Base-by-base conservation (phyloP, 2,797 vertebrate species). In the Hydrophis major region DNA sequence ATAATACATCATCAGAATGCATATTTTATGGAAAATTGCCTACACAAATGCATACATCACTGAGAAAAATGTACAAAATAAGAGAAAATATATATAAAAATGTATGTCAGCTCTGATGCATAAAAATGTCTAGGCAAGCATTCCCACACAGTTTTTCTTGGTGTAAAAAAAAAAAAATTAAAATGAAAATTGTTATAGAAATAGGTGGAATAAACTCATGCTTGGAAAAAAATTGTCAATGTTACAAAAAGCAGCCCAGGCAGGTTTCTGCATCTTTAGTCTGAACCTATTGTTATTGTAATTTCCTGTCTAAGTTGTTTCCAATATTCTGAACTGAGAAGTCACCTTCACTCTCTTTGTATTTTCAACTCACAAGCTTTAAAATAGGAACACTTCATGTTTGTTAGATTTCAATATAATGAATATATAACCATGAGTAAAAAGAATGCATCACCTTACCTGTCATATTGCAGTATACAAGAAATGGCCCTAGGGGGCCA, bases 391-490 rank as follows among this genome's bases (percentile, higher is more conserved):
- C 90, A 37, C 20, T 95, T 95, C 83, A 93, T 89, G 83, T 56
- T 93, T 92, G 89, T 60, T 53, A 11, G 86, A 89, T 90, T 95
- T 96, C 89, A 94, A 57, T 93, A 57, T 88, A 95, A 95, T 90
- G 55, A 95, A 63, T 78, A 94, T 87, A 93, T 87, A 95, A 57
- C 28, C 90, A 47, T 37, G 92, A 95, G 86, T 93, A 94, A 95
- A 94, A 50, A 53, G 95, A 96, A 55, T 95, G 94, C 95, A 94
- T 96, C 90, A 96, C 94, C 97, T 98, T 97, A 99, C 99, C 99
- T 97, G 99, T 99, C 98, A 99, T 99, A 97, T 99, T 99, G 97
- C 99, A 99, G 97, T 98, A 99, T 22, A 99, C 97, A 28, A 98
- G 97, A 96, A 99, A 99, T 0, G 99, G 98, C 93, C 96, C 97